Evolutionary conservation across 2,797 vertebrate genomes (phyloP), one percentile per base, ranked within the genome.

Genomic region (Oreochromis grahami): DNA sequence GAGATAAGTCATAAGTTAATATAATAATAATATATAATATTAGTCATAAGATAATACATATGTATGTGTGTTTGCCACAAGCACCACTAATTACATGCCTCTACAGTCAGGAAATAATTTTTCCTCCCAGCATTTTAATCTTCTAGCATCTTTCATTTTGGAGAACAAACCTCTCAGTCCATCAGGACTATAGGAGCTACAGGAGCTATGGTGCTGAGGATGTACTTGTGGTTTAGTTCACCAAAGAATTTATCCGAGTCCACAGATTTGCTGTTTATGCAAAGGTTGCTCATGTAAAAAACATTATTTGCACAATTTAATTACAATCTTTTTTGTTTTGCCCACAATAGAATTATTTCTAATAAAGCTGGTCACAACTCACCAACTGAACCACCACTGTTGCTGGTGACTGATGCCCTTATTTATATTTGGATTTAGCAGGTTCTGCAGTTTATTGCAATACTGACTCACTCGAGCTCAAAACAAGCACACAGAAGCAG

Each of bases 121-220:
- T 65, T 21, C 60, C 36, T 41, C 34, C 36, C 36, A 21, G 60
- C 2, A 0, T 65, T 65, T 0, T 38, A 65, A n/a, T 65, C 38
- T 43, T 70, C 38, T 26, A 70, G 38, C 14, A 70, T 70, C 8
- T 21, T 70, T 70, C 38, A 70, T 45, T 26, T 68, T 68, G n/a
- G 15, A 56, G 29, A 32, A 58, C 56, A 63, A 36, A 24, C 63
- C 21, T 45, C 65, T 45, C 38, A 43, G 21, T 45, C 41, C 65
- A 70, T 45, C 21, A 45, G 24, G 6, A n/a, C 38, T 41, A 41
- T 5, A 41, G 0, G 38, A n/a, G n/a, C 65, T 70, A 70, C 14
- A 45, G 38, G 3, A 70, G 41, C 41, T 45, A 72, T 29, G 68
- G 9, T 19, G 24, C 68, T 48, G 8, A 70, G 41, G 41, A 17